Percentiles rank a stretch among this genome's conserved stretches.
phyloP scores from a whole-genome alignment of 2,113 vertebrate species.

The Macroglossus sobrinus region DNA sequence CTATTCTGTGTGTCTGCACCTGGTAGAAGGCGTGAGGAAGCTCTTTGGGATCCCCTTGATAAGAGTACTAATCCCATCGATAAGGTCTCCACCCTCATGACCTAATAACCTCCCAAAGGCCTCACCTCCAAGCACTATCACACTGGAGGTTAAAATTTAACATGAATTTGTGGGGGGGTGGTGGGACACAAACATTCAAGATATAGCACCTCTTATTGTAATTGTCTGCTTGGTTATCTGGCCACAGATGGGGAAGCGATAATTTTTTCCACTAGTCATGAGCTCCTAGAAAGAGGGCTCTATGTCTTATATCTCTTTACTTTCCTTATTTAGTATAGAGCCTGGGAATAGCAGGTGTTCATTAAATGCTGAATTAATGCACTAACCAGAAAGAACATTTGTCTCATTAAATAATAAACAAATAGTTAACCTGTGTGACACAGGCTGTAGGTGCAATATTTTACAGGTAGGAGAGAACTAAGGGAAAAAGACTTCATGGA shows the following conservation, averaged over 20 bases:
- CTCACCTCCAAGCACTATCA: not conserved
- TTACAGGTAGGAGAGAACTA: not conserved
- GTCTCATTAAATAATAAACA: not conserved
- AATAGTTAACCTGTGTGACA: not conserved
- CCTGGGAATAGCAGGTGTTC: not conserved
- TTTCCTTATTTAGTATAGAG: not conserved
- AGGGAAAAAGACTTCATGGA: not conserved
- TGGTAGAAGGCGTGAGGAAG: not conserved
- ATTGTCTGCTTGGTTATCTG: not conserved
- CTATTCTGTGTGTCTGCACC: not conserved
- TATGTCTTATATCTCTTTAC: not conserved
- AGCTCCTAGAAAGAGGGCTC: not conserved
- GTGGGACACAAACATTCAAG: not conserved
- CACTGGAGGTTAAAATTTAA: not conserved
- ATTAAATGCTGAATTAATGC: not conserved
- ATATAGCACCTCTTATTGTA: not conserved
- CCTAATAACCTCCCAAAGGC: not conserved
- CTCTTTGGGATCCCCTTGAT: not conserved
- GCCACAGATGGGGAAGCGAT: not conserved
- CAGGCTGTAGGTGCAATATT: not conserved
- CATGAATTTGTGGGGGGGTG: not conserved
- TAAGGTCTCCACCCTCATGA: not conserved
- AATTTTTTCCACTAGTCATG: not conserved
- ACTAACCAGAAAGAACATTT: not conserved
- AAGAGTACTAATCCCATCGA: not conserved